Base-by-base conservation (phyloP, 2,113 vertebrate species). In the Puntigrus tetrazona region DNA sequence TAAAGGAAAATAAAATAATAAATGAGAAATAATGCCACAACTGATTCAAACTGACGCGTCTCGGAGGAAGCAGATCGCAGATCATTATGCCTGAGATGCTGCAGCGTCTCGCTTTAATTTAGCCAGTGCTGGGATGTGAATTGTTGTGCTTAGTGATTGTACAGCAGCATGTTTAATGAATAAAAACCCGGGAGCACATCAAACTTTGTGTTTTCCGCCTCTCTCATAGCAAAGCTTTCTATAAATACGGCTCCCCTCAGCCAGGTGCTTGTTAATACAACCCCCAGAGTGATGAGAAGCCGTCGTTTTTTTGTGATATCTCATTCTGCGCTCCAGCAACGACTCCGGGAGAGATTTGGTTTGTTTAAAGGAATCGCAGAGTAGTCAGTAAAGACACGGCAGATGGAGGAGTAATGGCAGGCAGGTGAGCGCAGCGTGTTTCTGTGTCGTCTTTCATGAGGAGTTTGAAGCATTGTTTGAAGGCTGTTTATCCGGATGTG, bases 401-500 rank as follows among this genome's bases (percentile, higher is more conserved):
- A 29, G 34, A 83, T 86, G 88, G 84, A 77, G 86, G 82, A 18
- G n/a, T 67, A 31, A 59, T 78, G 63, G 36, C 5, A 86, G 63
- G 9, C 52, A 81, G 6, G 57, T 61, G 57, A 81, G 57, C 27
- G 2, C 36, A 41, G 31, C 20, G 25, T 36, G 43, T 69, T 34
- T 57, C 78, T 59, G 69, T 84, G 52, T 79, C 80, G 83, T 91
- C 87, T 89, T 86, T 87, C n/a, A 31, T 87, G 85, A 88, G 47
- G 74, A 88, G 78, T 91, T 89, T 29, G 45, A 61, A 86, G 85
- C 70, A 52, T 89, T 86, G 77, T 88, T 87, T 47, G 82, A 85
- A 85, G 20, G 84, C 87, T 87, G 84, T 89, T 92, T 88, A 86
- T 89, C 87, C 16, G 25, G 76, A 89, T 91, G 88, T 89, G 84